Percentiles rank a stretch among this genome's conserved stretches.
Conservation (phyloP, 1,140 invertebrate genomes). For the Diachasmimorpha longicaudata region DNA sequence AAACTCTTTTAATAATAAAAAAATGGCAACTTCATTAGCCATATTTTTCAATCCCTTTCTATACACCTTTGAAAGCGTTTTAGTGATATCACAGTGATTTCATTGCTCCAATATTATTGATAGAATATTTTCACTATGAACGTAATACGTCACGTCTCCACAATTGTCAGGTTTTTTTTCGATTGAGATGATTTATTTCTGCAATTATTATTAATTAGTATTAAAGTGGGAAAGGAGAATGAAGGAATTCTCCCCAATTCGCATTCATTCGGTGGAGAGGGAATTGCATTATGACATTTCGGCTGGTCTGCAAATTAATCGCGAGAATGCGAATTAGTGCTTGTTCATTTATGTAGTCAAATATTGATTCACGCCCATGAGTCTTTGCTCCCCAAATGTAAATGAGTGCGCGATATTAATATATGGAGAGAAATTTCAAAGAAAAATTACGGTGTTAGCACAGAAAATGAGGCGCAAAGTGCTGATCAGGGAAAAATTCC, state of each 20-base stretch:
- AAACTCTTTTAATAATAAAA: slow-evolving; percentile 9
- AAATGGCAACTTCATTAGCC: slow-evolving; percentile 1
- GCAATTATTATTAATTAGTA: background rate
- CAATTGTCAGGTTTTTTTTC: background rate
- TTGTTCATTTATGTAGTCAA: background rate
- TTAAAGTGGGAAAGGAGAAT: background rate
- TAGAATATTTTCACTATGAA: slow-evolving; percentile 42
- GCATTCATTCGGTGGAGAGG: too few species aligned
- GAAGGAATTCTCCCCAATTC: background rate
- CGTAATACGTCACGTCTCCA: background rate
- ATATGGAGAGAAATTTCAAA: background rate
- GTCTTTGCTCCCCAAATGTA: background rate
- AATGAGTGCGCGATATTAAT: background rate
- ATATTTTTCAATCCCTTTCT: slow-evolving; percentile 45
- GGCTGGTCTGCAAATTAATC: background rate
- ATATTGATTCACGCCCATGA: background rate
- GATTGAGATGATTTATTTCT: background rate
- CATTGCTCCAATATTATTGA: slow-evolving; percentile 64
- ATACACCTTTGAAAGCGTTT: slow-evolving; percentile 61
- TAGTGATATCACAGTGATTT: slow-evolving; percentile 64
- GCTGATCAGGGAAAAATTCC: too few species aligned
- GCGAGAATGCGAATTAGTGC: background rate
- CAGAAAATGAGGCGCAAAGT: too few species aligned
- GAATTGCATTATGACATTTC: background rate
- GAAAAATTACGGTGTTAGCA: background rate